These are phyloP conservation scores for Scaptomyza hsui DNA, from an alignment of 1,140 invertebrate genomes.

Conservation along the genomic window DNA sequence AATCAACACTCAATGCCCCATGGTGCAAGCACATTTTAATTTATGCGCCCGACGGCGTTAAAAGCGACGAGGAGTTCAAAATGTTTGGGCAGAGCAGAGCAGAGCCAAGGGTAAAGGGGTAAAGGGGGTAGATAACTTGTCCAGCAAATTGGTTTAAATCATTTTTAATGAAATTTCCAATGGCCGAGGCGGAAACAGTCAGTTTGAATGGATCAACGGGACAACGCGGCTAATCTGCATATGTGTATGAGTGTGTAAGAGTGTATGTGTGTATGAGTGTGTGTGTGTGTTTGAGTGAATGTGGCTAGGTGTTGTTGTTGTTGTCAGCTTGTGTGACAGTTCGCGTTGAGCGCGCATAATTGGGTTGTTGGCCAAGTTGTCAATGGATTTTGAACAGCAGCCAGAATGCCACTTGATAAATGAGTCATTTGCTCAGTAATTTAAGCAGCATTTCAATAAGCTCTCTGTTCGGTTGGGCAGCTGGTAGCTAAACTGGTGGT, in stretches of 20 bases:
- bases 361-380: slow-evolving; percentile 56
- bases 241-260: not conserved
- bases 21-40: slow-evolving; percentile 58
- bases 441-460: slow-evolving; percentile 77
- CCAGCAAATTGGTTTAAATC: slow-evolving; percentile 67
- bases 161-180: slow-evolving; percentile 75
- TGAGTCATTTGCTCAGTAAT: slow-evolving; percentile 80
- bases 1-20: slow-evolving; percentile 52
- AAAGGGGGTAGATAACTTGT: slow-evolving; percentile 12
- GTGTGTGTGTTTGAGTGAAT: slow-evolving; percentile 8
- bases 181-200: slow-evolving; percentile 9
- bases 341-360: slow-evolving; percentile 43
- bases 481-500: slow-evolving; percentile 11
- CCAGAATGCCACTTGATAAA: slow-evolving; percentile 66
- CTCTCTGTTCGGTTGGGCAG: slow-evolving; percentile 16
- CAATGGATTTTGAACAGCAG: slow-evolving; percentile 40
- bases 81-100: not conserved
- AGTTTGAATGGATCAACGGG: slow-evolving; percentile 26
- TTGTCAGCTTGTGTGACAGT: slow-evolving; percentile 45
- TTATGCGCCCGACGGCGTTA: slow-evolving; percentile 46
- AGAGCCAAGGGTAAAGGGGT: too few species aligned
- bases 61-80: not conserved
- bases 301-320: slow-evolving; percentile 13
- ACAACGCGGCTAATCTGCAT: slow-evolving; percentile 55
- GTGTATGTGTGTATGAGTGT: not conserved